Evolutionary conservation across 2,113 vertebrate genomes (phyloP), one percentile per base, ranked within the genome.

Genomic region (Caracal caracal): DNA sequence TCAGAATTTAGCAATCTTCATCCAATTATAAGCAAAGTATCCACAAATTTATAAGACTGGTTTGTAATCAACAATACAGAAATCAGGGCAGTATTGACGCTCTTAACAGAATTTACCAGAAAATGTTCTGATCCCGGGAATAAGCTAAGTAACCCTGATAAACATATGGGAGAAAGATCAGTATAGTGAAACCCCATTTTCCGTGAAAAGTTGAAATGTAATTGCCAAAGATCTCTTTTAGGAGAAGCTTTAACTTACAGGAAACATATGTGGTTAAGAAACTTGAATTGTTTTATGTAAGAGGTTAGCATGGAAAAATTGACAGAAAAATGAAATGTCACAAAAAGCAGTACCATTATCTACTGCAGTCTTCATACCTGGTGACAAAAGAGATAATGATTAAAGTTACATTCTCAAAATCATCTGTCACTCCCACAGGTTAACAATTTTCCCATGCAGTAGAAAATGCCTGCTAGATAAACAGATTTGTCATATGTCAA

Each of bases 271-370:
- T 4, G 61, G 37, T 73, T 94, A 96, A 97, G 90, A 94, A 73
- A 40, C 13, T 33, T 59, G 35, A 97, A 63, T 84, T 88, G 33
- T 88, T 93, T 95, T 6, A 95, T 63, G 56, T 71, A 85, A 88
- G 49, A 90, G 63, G 65, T 93, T 92, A 86, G 93, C 86, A 94
- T 89, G 86, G 73, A 89, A 96, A 96, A 5, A 0, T 20, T 95
- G 90, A 92, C 70, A 96, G 78, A 92, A 80, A 71, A 85, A 70
- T 97, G 61, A 96, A 97, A 89, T 96, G 92, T 86, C 86, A 93
- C 22, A 19, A 84, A 95, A 96, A 89, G 28, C 13, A 78, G 24
- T 61, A 76, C 81, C 49, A 71, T 96, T 96, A 94, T 93, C 30
- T 88, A 94, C 71, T 93, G 43, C 35, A 1, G 17, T 93, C 82